Evolutionary conservation across 2,113 vertebrate genomes (phyloP), one percentile per base, ranked within the genome.

Genomic region (Plecturocebus donacophilus): DNA sequence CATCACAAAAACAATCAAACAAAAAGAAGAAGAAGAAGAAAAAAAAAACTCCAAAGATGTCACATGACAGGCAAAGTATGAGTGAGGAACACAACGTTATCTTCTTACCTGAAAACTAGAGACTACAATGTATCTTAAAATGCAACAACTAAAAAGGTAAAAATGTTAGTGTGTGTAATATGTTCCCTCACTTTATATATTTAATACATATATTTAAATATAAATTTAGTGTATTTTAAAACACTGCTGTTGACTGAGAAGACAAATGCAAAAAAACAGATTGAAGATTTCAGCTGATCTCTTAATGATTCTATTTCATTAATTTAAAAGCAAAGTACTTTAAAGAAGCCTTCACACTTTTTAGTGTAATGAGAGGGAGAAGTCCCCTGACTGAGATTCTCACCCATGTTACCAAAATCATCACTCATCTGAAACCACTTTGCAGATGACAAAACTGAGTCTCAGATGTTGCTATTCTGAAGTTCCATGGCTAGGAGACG

Each of bases 21-120:
- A 96, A 38, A 91, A 61, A 79, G 54, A 40, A 66, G 89, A 96
- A 38, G 87, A 61, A 79, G 54, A 40, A 66, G 89, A 42, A 52
- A 49, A 58, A 64, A 64, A 70, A n/a, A 40, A 30, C 0, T 20
- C 80, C 2, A 49, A 71, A 81, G 64, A 88, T 71, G 21, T 32
- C 54, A 80, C 40, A 54, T 81, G 25, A 40, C 23, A 91, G 5
- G 61, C 35, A 90, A 52, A 80, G 54, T 79, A 75, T 91, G 27
- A 13, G 32, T 49, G 21, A 35, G 27, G 27, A 88, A 38, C 76
- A 27, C 52, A 30, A 40, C 87, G 86, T 19, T 35, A 71, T 70
- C 83, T 38, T 20, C 79, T 81, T 68, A 56, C 77, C 27, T 45
- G 81, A 94, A 90, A 81, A 70, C 11, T 11, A 71, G 11, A 95